A percentile compares a stretch with the other conserved stretches of the same genome.
Conservation (phyloP, 2,797 vertebrate genomes). For the Hydrolagus colliei region DNA sequence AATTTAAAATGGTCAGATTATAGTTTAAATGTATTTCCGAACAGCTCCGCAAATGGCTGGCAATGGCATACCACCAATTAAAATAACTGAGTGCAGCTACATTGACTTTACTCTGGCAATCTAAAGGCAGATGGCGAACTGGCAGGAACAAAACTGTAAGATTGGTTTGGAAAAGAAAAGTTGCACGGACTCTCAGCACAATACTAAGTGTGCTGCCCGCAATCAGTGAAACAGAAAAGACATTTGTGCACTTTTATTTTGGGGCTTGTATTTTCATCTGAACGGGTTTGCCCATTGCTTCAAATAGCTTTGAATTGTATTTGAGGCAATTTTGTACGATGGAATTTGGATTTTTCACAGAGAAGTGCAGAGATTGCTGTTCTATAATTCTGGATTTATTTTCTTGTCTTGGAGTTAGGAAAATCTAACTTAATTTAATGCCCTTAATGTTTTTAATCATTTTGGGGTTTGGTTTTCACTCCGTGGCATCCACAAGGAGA, state of each 20-base stretch:
- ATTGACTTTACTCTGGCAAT: slow-evolving; percentile 11
- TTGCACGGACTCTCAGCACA: background rate
- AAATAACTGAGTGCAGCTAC: slow-evolving; percentile 7
- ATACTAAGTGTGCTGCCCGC: background rate
- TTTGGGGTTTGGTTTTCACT: background rate
- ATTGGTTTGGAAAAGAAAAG: background rate
- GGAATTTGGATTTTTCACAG: background rate
- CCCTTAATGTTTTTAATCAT: background rate
- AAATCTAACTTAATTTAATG: background rate
- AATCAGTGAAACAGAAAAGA: background rate
- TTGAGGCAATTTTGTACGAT: background rate
- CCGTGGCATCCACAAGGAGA: background rate
- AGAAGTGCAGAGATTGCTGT: background rate
- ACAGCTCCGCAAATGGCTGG: background rate
- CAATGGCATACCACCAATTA: slow-evolving; percentile 19
- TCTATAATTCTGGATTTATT: background rate
- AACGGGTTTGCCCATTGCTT: background rate
- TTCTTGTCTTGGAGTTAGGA: background rate
- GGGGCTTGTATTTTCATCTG: background rate
- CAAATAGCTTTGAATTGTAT: slow-evolving; percentile 3
- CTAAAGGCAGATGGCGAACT: background rate
- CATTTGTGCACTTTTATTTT: background rate
- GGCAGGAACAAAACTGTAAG: background rate
- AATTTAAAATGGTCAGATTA: slow-evolving; percentile 14
- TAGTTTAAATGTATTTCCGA: background rate